Evolutionary conservation across 2,888 invertebrate genomes (phyloP).

Genomic region (Lomographa bimaculata): DNA sequence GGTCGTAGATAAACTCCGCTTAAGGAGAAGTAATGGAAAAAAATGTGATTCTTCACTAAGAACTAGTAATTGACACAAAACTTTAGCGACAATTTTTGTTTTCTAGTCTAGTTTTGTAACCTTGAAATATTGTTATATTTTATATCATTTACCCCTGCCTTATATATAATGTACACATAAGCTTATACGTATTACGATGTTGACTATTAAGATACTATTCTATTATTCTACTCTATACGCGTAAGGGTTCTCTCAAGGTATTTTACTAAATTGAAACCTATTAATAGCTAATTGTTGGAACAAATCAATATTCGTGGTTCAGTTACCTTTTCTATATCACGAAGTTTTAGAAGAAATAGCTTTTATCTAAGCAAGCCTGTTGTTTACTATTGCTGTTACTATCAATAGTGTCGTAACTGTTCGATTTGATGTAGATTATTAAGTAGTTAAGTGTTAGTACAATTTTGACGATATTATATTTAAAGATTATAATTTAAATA

Average conservation of each 20-base stretch:
- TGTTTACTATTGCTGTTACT: conserved; percentile 32
- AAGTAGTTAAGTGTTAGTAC: conserved; percentile 71
- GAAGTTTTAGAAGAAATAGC: conserved; percentile 18
- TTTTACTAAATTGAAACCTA: conserved; percentile 23
- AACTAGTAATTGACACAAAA: conserved; percentile 45
- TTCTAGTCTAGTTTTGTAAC: conserved; percentile 52
- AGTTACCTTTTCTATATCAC: conserved; percentile 14
- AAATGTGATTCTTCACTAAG: conserved; percentile 47
- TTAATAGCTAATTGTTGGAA: conserved; percentile 35
- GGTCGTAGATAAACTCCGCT: conserved; percentile 34
- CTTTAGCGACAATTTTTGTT: conserved; percentile 46
- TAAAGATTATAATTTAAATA: conserved; percentile 44
- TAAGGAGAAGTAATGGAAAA: conserved; percentile 26
- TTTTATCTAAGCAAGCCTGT: conserved; percentile 25
- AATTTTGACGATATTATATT: conserved; percentile 48
- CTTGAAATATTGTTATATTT: conserved; percentile 64
- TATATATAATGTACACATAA: conserved; percentile 62
- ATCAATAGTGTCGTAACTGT: conserved; percentile 57
- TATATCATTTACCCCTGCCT: conserved; percentile 74
- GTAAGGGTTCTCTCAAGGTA: conserved; percentile 50
- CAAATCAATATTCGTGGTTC: conserved; percentile 31
- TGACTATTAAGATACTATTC: conserved; percentile 74
- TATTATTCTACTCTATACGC: conserved; percentile 38
- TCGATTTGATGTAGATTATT: conserved; percentile 66
- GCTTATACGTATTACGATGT: conserved; percentile 81